These are phyloP conservation scores for Cetoscarus ocellatus DNA, from an alignment of 2,797 vertebrate species.

Conservation along the genomic window DNA sequence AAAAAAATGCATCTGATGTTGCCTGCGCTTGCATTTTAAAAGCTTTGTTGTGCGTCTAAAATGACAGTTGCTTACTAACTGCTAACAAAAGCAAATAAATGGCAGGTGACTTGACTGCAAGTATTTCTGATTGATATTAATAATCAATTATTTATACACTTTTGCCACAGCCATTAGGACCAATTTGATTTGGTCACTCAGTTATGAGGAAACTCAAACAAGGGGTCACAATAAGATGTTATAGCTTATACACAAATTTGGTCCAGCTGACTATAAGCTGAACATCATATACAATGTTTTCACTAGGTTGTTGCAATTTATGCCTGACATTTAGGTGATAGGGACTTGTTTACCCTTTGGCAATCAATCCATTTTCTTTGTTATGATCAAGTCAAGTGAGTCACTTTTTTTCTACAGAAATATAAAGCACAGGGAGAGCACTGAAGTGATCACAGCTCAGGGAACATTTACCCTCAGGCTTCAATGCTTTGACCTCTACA, in stretches of 20 bases:
- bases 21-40: too few species aligned
- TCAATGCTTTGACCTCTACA: constrained; percentile 43
- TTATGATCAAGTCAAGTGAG: constrained; percentile 57
- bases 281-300: constrained; percentile 2
- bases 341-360: constrained; percentile 24
- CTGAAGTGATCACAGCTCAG: constrained; percentile 30
- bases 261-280: constrained; percentile 24
- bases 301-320: not conserved
- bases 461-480: constrained; percentile 38
- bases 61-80: too few species aligned
- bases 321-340: not conserved
- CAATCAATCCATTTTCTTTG: constrained; percentile 49
- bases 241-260: constrained; percentile 35
- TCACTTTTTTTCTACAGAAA: constrained; percentile 38
- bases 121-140: too few species aligned
- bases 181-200: too few species aligned
- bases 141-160: too few species aligned
- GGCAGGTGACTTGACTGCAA: too few species aligned
- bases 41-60: too few species aligned
- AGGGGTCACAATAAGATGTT: too few species aligned
- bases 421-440: constrained; percentile 10
- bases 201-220: too few species aligned
- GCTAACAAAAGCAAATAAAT: too few species aligned
- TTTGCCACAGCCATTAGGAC: too few species aligned
- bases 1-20: too few species aligned